Conservation (phyloP, 1,140 invertebrate species). For the Lepidurus arcticus region DNA sequence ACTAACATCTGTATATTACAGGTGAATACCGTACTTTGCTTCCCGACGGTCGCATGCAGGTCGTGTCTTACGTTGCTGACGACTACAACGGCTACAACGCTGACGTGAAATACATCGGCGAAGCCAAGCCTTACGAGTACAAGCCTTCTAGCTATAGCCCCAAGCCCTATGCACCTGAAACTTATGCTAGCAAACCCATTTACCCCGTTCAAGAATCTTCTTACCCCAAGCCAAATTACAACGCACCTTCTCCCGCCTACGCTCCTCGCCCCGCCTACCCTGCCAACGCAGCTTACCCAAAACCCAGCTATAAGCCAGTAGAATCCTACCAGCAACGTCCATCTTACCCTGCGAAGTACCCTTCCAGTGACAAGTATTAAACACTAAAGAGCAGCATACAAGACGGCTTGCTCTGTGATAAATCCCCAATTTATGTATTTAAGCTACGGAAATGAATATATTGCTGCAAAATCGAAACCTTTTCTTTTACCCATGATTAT, state of each 20-base stretch:
- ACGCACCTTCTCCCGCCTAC: background rate
- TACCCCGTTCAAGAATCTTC: background rate
- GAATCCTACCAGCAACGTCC: background rate
- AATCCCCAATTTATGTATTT: background rate
- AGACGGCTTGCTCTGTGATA: background rate
- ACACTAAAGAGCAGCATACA: background rate
- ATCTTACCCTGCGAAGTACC: background rate
- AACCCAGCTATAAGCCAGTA: background rate
- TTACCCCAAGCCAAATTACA: background rate
- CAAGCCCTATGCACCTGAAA: background rate
- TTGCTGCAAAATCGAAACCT: background rate
- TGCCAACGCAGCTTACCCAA: background rate
- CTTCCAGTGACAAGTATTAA: background rate
- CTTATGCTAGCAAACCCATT: background rate
- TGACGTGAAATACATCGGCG: background rate
- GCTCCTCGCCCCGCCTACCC: background rate
- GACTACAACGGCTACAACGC: conserved; percentile 15
- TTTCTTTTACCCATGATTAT: background rate
- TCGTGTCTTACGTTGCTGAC: conserved; percentile 9
- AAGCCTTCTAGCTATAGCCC: background rate
- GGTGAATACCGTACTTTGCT: background rate
- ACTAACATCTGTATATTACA: background rate
- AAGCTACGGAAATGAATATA: background rate
- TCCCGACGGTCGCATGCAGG: background rate
- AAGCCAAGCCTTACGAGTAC: conserved; percentile 14